These are phyloP conservation scores for Laothoe populi DNA, from an alignment of 2,888 invertebrate species.

Conservation along the genomic window DNA sequence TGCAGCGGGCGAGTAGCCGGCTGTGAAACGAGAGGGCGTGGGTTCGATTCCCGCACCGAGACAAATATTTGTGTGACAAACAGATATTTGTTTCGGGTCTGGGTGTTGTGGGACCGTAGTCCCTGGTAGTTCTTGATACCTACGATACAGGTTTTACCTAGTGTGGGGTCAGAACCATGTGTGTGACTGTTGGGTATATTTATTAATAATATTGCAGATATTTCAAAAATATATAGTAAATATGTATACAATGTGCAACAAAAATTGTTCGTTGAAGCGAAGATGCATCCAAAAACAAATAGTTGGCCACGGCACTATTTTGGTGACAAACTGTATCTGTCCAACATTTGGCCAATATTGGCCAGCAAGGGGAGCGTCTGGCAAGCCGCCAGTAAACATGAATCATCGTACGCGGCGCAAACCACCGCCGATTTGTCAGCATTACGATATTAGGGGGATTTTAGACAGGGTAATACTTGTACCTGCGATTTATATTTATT, in stretches of 20 bases:
- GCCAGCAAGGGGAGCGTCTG: constrained; percentile 53
- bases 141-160: no score
- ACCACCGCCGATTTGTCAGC: constrained; percentile 76
- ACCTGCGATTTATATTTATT: constrained; percentile 9
- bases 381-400: constrained; percentile 69
- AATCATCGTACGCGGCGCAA: constrained; percentile 70
- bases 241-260: no score
- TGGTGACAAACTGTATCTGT: constrained; percentile 26
- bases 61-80: no score
- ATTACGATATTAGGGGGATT: constrained; percentile 48
- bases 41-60: no score
- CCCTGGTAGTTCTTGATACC: no score
- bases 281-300: constrained; percentile 30
- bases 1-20: no score
- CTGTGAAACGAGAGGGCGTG: no score
- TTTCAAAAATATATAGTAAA: background rate
- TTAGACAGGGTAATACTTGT: constrained; percentile 13
- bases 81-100: no score
- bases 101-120: no score
- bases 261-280: constrained; percentile 14
- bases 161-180: no score
- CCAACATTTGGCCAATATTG: constrained; percentile 43
- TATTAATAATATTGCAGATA: no score
- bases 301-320: constrained; percentile 24
- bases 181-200: no score